Conservation (phyloP, 1,140 invertebrate species). For the Pogonomyrmex californicus region DNA sequence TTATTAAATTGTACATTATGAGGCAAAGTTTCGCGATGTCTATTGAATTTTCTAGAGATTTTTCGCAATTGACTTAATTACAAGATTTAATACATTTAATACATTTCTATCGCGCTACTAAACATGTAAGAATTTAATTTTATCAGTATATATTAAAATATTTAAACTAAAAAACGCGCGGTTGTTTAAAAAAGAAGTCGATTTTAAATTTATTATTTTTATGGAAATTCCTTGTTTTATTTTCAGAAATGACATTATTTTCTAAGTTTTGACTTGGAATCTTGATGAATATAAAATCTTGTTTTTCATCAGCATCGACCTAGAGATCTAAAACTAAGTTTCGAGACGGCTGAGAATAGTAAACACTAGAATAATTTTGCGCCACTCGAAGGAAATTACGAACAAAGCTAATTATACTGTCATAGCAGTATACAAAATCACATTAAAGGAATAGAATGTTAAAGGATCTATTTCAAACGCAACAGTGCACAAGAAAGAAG, state of each 20-base stretch:
- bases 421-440: not conserved
- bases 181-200: not conserved
- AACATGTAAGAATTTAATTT: not conserved
- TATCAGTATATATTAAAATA: too few relatives aligned
- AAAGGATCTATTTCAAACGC: not conserved
- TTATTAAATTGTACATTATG: not conserved
- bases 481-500: too few relatives aligned
- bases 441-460: not conserved
- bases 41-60: not conserved
- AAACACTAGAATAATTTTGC: not conserved
- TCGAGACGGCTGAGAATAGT: not conserved
- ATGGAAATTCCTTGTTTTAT: not conserved
- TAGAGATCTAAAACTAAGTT: not conserved
- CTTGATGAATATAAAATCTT: conserved; percentile 1
- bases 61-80: not conserved
- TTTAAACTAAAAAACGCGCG: not conserved
- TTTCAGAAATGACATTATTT: not conserved
- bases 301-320: not conserved
- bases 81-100: not conserved
- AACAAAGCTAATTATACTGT: not conserved
- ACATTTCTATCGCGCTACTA: not conserved
- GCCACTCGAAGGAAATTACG: not conserved
- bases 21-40: not conserved
- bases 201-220: not conserved
- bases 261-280: not conserved